Evolutionary conservation across 2,888 invertebrate species (phyloP), one percentile per base, ranked within the genome.

Genomic region (Didymodactylos carnosus): DNA sequence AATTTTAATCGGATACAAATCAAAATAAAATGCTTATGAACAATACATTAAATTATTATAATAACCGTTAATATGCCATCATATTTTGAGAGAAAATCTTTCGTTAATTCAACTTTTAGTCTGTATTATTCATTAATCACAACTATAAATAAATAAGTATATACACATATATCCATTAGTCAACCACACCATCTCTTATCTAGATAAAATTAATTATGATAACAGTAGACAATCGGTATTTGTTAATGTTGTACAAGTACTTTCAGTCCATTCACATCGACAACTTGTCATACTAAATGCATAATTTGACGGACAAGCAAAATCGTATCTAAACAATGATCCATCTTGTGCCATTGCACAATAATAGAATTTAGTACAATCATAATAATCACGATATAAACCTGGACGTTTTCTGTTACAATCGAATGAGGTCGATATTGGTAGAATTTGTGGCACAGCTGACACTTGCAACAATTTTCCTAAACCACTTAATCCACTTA

Each of bases 361-460:
- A 39, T 69, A 73, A 27, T 74, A 74, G 62, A 71, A 74, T 53
- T 29, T 74, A 11, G 74, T 74, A 72, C 74, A 74, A 53, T 71
- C 71, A 35, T 69, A 62, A 11, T 53, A 41, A 74, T 74, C 74
- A 4, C 70, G 53, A 72, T 74, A 72, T 13, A 70, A 43, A 25
- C 74, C 74, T 27, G 53, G 53, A 40, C 46, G 71, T 39, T 51
- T 71, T 13, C 46, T 43, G 7, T 51, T 19, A 39, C 74, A 74
- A 39, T 40, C 49, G 51, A 73, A 73, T 29, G 62, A 19, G 19
- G 62, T 62, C n/a, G 35, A 19, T n/a, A n/a, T n/a, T n/a, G n/a
- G n/a, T n/a, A n/a, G n/a, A n/a, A n/a, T n/a, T n/a, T n/a, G n/a
- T n/a, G n/a, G n/a, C 29, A 29, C 62, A 35, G 10, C 62, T 29